Conservation (phyloP, 1,140 invertebrate genomes). For the Drepana arcuata region DNA sequence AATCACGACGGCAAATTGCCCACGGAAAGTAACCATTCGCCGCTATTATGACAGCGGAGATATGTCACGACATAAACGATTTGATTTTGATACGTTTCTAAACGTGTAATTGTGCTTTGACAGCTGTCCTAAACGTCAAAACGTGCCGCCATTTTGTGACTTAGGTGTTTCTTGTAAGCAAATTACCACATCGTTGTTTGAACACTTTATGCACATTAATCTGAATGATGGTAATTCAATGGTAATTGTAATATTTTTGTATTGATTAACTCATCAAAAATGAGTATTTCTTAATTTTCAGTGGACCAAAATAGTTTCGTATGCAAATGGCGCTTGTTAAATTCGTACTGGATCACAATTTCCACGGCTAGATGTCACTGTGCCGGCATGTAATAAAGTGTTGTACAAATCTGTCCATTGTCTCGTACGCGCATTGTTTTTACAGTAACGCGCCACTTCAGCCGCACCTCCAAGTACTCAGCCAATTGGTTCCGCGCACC, state of each 20-base stretch:
- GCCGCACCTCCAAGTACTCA: too few relatives aligned
- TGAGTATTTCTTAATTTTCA: too few relatives aligned
- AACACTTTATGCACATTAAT: too few relatives aligned
- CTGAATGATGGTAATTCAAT: too few relatives aligned
- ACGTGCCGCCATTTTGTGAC: neutral
- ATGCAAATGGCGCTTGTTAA: neutral
- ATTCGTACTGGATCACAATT: neutral
- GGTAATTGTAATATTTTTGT: too few relatives aligned
- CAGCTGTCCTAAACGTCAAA: constrained; percentile 13
- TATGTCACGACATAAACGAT: constrained; percentile 8
- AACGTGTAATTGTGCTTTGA: constrained; percentile 19
- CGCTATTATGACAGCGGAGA: constrained; percentile 9
- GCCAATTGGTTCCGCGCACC: constrained; percentile 17
- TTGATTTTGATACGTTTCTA: constrained; percentile 12
- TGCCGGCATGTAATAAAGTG: neutral
- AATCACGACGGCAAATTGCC: constrained; percentile 9
- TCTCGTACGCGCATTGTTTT: neutral
- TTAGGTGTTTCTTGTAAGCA: too few relatives aligned
- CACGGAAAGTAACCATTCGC: too few relatives aligned
- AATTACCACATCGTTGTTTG: too few relatives aligned
- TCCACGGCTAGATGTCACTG: neutral
- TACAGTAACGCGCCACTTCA: neutral
- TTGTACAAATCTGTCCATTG: neutral
- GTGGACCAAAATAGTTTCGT: too few relatives aligned
- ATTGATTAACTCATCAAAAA: too few relatives aligned